Percentiles rank a stretch among this genome's conserved stretches.
Conservation (phyloP, 2,113 vertebrate species). For the Chroicocephalus ridibundus region DNA sequence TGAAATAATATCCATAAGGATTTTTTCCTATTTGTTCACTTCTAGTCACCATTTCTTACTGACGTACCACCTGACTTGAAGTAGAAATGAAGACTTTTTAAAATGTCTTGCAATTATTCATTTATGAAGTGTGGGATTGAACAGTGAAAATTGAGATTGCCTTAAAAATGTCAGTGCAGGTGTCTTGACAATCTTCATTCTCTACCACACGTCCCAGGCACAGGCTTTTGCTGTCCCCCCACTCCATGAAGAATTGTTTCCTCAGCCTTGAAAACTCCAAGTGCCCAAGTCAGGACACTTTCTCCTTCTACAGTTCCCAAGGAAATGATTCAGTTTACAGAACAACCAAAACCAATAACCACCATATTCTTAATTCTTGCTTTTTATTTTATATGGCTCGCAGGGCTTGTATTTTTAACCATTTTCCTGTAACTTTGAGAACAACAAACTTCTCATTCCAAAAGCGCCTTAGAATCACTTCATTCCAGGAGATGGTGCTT, state of each 20-base stretch:
- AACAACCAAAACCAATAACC: background rate
- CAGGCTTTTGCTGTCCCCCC: background rate
- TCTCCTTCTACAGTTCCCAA: background rate
- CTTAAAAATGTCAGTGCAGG: conserved; percentile 27
- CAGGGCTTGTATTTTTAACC: background rate
- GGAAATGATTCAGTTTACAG: background rate
- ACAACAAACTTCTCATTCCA: background rate
- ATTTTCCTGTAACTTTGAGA: background rate
- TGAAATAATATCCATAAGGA: conserved; percentile 43
- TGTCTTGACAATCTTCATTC: conserved; percentile 17
- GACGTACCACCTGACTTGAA: background rate
- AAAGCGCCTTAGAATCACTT: background rate
- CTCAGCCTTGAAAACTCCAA: background rate
- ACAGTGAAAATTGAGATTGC: conserved; percentile 22
- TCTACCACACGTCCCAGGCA: background rate
- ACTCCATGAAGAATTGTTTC: background rate
- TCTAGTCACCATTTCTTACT: background rate
- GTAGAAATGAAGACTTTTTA: background rate
- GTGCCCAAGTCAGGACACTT: background rate
- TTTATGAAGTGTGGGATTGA: conserved; percentile 14
- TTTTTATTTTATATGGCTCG: background rate
- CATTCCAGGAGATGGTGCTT: background rate
- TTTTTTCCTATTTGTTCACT: conserved; percentile 48
- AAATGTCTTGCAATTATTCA: background rate
- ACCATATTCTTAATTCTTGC: background rate